These are phyloP conservation scores for Chymomyza amoena DNA, from an alignment of 2,888 invertebrate species.

Conservation along the genomic window DNA sequence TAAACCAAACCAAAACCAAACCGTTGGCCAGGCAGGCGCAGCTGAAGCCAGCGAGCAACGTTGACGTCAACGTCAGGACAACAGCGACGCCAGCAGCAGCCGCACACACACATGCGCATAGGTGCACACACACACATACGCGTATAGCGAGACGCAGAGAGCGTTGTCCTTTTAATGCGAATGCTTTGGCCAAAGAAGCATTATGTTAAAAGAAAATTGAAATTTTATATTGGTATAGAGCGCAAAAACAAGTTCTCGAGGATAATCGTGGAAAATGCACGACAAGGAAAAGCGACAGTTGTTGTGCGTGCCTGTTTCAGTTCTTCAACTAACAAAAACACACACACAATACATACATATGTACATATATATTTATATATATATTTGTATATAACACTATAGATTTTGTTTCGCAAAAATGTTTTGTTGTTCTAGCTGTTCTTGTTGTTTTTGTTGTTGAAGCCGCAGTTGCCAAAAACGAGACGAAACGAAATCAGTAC, in stretches of 20 bases:
- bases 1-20: conserved; percentile 53
- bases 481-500: conserved; percentile 52
- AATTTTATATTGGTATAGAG: conserved; percentile 27
- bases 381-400: background rate
- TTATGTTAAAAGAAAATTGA: conserved; percentile 51
- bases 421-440: conserved; percentile 16
- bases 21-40: conserved; percentile 51
- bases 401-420: conserved; percentile 10
- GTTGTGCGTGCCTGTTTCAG: conserved; percentile 32
- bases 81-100: conserved; percentile 24
- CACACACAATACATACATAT: background rate
- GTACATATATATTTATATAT: too few relatives aligned
- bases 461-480: conserved; percentile 44
- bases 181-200: conserved; percentile 53
- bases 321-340: conserved; percentile 1
- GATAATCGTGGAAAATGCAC: conserved; percentile 55
- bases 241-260: conserved; percentile 66
- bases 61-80: conserved; percentile 35
- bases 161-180: conserved; percentile 72
- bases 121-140: too few relatives aligned
- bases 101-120: conserved; percentile 8
- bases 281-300: conserved; percentile 64
- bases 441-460: conserved; percentile 1
- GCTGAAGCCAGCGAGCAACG: conserved; percentile 13
- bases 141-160: conserved; percentile 41